Percentiles rank a stretch among this genome's conserved stretches.
phyloP scores from a whole-genome alignment of 2,797 vertebrate genomes.

The Pangasius djambal region DNA sequence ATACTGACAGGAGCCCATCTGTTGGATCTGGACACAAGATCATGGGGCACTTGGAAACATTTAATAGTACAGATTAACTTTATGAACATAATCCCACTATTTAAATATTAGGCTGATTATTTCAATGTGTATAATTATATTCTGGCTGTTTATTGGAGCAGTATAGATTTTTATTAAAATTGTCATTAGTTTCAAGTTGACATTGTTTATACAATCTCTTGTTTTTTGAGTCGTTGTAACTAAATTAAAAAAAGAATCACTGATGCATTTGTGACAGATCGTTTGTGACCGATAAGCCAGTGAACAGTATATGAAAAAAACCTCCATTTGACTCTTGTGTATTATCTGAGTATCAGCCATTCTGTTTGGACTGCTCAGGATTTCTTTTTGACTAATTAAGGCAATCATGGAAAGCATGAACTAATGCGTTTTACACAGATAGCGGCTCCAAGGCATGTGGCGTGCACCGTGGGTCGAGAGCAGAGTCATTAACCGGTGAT shows the following conservation, averaged over 20 bases:
- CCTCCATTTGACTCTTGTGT: background rate
- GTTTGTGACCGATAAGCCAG: background rate
- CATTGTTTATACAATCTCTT: background rate
- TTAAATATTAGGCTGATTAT: background rate
- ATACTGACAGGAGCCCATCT: conserved; percentile 15
- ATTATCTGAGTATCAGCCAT: conserved; percentile 27
- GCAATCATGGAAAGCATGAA: conserved; percentile 70
- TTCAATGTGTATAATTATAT: background rate
- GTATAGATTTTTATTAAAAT: background rate
- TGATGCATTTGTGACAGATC: background rate
- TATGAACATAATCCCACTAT: background rate
- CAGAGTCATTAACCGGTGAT: conserved; percentile 73
- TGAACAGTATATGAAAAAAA: background rate
- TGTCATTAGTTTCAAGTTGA: background rate
- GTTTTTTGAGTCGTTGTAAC: background rate
- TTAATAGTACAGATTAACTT: conserved; percentile 5
- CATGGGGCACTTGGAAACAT: background rate
- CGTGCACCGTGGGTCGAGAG: conserved; percentile 73
- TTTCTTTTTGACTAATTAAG: conserved; percentile 78
- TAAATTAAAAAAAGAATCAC: background rate
- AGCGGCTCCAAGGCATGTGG: conserved; percentile 67
- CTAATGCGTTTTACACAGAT: conserved; percentile 75
- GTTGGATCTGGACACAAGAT: background rate
- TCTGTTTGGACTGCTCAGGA: conserved; percentile 34
- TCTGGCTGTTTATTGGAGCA: background rate